Conservation (phyloP, 2,888 invertebrate species). For the Tromatobia lineatoria region DNA sequence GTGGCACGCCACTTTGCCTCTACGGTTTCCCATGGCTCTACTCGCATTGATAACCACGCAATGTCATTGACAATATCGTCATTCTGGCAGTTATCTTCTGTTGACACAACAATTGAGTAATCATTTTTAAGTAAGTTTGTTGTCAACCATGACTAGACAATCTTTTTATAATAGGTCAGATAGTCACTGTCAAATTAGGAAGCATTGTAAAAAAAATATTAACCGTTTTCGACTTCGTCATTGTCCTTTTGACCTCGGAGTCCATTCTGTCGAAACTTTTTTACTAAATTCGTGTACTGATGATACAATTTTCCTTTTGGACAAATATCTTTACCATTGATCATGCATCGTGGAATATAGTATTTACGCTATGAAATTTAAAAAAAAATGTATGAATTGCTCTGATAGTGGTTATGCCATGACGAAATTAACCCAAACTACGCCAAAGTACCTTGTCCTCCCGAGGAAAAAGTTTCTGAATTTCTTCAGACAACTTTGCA, state of each 20-base stretch:
- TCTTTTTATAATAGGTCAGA: too few relatives aligned
- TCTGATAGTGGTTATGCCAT: too few relatives aligned
- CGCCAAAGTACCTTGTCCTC: too few relatives aligned
- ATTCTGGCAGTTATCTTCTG: background rate
- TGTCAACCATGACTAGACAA: too few relatives aligned
- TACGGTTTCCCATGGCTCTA: background rate
- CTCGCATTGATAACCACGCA: background rate
- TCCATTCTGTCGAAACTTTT: slow-evolving; percentile 3
- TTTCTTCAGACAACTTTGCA: too few relatives aligned
- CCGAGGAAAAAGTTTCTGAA: too few relatives aligned
- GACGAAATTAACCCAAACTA: too few relatives aligned
- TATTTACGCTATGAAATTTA: background rate
- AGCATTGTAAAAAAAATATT: background rate
- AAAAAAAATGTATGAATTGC: too few relatives aligned
- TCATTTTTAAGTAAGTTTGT: too few relatives aligned
- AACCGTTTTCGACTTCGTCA: background rate
- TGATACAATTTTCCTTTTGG: slow-evolving; percentile 28
- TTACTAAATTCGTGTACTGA: slow-evolving; percentile 11
- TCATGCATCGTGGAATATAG: slow-evolving; percentile 14
- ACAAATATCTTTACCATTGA: slow-evolving; percentile 6
- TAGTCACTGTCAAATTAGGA: too few relatives aligned
- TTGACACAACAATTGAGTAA: background rate
- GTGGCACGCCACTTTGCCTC: background rate
- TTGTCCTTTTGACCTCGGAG: background rate
- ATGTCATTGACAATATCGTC: background rate